phyloP scores from a whole-genome alignment of 1,140 invertebrate genomes.

The Leptopilina clavipes region DNA sequence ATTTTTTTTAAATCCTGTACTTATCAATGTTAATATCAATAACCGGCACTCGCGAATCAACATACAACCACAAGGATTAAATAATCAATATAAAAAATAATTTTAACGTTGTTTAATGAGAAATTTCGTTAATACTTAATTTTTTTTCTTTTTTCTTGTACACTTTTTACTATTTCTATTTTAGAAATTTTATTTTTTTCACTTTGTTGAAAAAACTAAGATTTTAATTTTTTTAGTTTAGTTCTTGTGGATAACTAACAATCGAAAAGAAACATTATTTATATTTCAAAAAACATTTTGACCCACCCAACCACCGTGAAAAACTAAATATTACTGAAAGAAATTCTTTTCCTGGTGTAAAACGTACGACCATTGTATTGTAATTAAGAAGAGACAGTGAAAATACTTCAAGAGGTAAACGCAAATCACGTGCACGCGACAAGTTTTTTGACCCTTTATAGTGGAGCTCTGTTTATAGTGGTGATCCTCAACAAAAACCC shows the following conservation, averaged over 20 bases:
- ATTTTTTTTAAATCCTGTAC: slow-evolving; percentile 25
- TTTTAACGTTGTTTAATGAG: not conserved
- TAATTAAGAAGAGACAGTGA: slow-evolving; percentile 59
- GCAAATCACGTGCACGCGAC: slow-evolving; percentile 30
- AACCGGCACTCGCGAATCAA: slow-evolving; percentile 24
- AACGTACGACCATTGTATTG: slow-evolving; percentile 62
- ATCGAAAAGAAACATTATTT: not conserved
- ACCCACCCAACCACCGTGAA: slow-evolving; percentile 57
- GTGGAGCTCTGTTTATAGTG: not conserved
- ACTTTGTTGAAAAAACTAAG: too few species aligned
- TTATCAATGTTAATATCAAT: slow-evolving; percentile 35
- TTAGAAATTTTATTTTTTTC: too few species aligned
- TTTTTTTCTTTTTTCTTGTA: too few species aligned
- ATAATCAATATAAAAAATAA: not conserved
- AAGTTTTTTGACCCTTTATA: slow-evolving; percentile 50
- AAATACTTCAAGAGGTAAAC: slow-evolving; percentile 48
- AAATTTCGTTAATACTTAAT: not conserved
- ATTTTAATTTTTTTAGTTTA: not conserved
- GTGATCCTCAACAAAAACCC: not conserved
- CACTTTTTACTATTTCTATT: too few species aligned
- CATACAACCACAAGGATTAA: slow-evolving; percentile 42
- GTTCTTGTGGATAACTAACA: not conserved
- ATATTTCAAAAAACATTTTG: slow-evolving; percentile 39
- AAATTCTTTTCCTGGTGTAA: slow-evolving; percentile 48
- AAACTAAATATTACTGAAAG: slow-evolving; percentile 60